Evolutionary conservation across 2,888 invertebrate genomes (phyloP), one percentile per base, ranked within the genome.

Genomic region (Oconnorella tubifera): DNA sequence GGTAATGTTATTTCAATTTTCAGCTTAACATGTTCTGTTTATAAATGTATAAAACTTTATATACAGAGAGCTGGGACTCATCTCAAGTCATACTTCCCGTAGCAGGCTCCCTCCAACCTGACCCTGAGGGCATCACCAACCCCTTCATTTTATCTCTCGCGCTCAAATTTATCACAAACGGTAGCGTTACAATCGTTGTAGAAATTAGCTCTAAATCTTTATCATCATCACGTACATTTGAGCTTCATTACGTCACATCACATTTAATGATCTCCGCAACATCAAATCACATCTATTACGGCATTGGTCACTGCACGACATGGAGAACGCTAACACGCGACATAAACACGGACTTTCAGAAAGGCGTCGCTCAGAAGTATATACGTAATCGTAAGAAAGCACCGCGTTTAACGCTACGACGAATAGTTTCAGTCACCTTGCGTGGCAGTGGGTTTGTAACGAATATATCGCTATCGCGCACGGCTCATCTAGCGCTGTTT

Each of bases 401-500:
- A 60, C 73, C 75, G 14, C 23, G 29, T 19, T n/a, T 66, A 62
- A 64, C n/a, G 64, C 67, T 31, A 29, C 67, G 70, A 4, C 70
- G 74, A 40, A 72, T 74, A 4, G 74, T 74, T 14, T 72, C 74
- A 23, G 68, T 80, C 4, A 72, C 73, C 14, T 69, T 81, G 29
- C 74, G 76, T 19, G 81, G 81, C 2, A 74, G 75, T n/a, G 81
- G 81, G 2, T 73, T 69, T 55, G 65, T 80, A 27, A 78, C 78
- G 65, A 80, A 81, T 66, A 65, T 81, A 40, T 77, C 80, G 0
- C 51, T 80, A 27, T 68, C 78, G 2, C 87, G 89, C 0, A 89
- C 90, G 71, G 91, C 91, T 77, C 97, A 98, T 84, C 86, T 90
- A 83, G 88, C 89, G 71, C 91, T 93, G 82, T 97, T 98, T 85